phyloP scores from a whole-genome alignment of 2,113 vertebrate species.

The Salvelinus fontinalis region DNA sequence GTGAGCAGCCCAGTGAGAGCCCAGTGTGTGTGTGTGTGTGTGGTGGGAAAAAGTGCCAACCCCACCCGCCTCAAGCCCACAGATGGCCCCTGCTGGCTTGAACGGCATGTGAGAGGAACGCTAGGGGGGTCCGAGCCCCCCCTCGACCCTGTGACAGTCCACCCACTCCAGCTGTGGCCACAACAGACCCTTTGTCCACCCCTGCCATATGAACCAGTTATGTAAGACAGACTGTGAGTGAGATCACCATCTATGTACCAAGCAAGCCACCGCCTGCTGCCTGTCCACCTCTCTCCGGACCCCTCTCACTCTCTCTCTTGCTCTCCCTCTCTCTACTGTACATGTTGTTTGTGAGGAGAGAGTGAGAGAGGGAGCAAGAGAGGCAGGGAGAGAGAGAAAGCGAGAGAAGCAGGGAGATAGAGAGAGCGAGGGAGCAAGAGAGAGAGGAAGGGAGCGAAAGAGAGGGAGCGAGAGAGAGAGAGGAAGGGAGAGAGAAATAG shows the following conservation, averaged over 20 bases:
- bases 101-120: conserved; percentile 17
- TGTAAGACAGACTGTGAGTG: conserved; percentile 47
- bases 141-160: not conserved
- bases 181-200: conserved; percentile 50
- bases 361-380: not conserved
- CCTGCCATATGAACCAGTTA: conserved; percentile 46
- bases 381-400: not conserved
- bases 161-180: conserved; percentile 35
- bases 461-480: not conserved
- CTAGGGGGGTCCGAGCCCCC: conserved; percentile 8
- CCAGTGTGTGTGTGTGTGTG: not conserved
- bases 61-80: not conserved
- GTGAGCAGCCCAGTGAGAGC: not conserved
- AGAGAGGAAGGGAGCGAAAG: not conserved
- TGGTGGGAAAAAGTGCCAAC: not conserved
- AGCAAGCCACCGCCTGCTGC: conserved; percentile 12
- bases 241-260: conserved; percentile 47
- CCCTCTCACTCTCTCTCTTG: too few species aligned
- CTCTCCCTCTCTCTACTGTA: too few species aligned
- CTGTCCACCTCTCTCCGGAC: conserved; percentile 1
- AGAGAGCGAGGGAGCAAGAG: not conserved
- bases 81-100: conserved; percentile 1
- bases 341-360: conserved; percentile 8
- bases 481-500: too few species aligned
- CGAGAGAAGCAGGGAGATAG: not conserved